Percentiles rank a stretch among this genome's conserved stretches.
phyloP scores from a whole-genome alignment of 2,888 invertebrate species.

The Omphaloscelis lunosa region DNA sequence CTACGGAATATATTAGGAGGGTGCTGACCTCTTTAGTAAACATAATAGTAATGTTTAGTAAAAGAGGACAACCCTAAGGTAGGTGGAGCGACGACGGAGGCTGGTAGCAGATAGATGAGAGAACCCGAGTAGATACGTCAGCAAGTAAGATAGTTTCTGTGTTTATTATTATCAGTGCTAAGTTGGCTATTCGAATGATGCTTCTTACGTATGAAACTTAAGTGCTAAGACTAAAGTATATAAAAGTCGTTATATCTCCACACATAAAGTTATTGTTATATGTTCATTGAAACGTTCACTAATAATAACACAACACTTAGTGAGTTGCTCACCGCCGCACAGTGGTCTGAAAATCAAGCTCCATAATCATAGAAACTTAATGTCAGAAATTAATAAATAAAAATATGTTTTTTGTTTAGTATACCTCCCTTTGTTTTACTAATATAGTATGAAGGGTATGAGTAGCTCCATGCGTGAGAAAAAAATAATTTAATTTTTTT shows the following conservation, averaged over 20 bases:
- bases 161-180: background rate
- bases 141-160: background rate
- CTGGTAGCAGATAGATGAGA: background rate
- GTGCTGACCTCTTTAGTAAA: slow-evolving; percentile 13
- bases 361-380: no score
- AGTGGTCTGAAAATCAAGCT: no score
- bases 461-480: no score
- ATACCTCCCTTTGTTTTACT: no score
- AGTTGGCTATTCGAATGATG: background rate
- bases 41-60: background rate
- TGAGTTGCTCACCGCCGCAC: background rate
- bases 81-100: background rate
- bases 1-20: slow-evolving; percentile 9
- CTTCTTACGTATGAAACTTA: background rate
- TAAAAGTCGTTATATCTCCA: no score
- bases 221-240: background rate
- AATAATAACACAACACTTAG: slow-evolving; percentile 1
- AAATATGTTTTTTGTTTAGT: no score
- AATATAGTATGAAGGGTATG: no score
- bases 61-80: no score
- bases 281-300: slow-evolving; percentile 5
- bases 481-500: no score
- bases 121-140: background rate
- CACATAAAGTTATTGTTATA: background rate
- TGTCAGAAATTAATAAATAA: no score